Conservation (phyloP, 1,140 invertebrate species). For the Diorhabda elongata region DNA sequence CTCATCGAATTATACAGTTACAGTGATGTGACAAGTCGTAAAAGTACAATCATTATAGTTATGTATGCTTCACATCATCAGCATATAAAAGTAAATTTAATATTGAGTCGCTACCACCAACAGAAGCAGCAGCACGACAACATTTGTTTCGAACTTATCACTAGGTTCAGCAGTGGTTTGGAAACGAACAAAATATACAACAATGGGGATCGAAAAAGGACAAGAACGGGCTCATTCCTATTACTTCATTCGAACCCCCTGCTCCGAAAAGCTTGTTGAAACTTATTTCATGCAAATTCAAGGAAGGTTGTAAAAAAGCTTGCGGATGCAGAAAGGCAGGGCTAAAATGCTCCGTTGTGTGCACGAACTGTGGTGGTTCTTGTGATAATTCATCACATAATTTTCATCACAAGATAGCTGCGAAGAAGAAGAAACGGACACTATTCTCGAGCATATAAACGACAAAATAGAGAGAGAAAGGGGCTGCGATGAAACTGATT, state of each 20-base stretch:
- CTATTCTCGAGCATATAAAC: neutral
- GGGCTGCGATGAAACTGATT: neutral
- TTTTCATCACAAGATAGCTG: neutral
- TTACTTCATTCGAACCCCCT: neutral
- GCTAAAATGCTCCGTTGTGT: conserved; percentile 7
- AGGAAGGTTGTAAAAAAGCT: conserved; percentile 4
- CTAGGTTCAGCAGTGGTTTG: no score
- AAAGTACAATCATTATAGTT: neutral
- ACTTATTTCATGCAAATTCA: neutral
- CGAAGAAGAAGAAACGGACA: neutral
- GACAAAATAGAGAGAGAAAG: neutral
- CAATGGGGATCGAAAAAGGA: neutral
- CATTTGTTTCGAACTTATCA: no score
- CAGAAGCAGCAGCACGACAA: no score
- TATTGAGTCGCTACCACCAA: no score
- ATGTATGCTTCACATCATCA: neutral
- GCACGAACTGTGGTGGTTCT: neutral
- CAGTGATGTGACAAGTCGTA: neutral
- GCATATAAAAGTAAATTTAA: no score
- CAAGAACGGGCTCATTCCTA: neutral
- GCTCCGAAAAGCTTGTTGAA: neutral
- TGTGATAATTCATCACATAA: no score
- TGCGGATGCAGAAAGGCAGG: neutral
- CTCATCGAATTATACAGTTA: neutral
- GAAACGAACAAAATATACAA: neutral